Evolutionary conservation across 2,113 vertebrate species (phyloP).

Genomic region (Rattus rattus): DNA sequence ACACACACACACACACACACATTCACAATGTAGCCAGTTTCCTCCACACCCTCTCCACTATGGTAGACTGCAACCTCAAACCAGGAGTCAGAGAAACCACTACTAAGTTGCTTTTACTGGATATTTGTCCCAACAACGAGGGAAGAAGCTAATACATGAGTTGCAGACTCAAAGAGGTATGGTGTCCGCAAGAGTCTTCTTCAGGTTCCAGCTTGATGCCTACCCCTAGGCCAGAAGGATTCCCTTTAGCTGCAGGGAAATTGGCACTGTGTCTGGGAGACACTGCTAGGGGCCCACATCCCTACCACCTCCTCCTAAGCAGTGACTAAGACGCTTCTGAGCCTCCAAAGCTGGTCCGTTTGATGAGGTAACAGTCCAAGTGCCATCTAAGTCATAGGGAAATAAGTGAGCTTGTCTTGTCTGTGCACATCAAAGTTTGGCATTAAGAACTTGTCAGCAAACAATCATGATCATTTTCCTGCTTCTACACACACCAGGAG

Average conservation of each 20-base stretch:
- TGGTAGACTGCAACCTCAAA: neutral
- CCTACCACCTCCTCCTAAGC: neutral
- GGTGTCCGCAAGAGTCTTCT: neutral
- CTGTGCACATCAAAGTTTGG: neutral
- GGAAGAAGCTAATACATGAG: neutral
- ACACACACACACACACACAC: too few species aligned
- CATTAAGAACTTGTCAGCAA: neutral
- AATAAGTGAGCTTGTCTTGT: neutral
- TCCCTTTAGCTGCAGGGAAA: neutral
- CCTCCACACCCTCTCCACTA: neutral
- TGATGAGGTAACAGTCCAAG: neutral
- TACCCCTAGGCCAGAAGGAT: neutral
- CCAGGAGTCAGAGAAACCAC: neutral
- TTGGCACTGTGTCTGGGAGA: neutral
- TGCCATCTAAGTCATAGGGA: neutral
- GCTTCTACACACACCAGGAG: neutral
- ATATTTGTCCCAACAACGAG: neutral
- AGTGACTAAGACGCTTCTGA: neutral
- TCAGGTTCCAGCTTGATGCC: too few species aligned
- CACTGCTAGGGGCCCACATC: neutral
- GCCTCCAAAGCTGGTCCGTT: neutral
- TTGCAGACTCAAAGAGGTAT: neutral
- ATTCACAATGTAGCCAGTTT: too few species aligned
- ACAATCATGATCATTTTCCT: neutral
- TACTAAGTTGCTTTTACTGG: neutral